A percentile compares a stretch with the other conserved stretches of the same genome.
phyloP scores from a whole-genome alignment of 1,140 invertebrate species.

The Brachionus paranguensis region DNA sequence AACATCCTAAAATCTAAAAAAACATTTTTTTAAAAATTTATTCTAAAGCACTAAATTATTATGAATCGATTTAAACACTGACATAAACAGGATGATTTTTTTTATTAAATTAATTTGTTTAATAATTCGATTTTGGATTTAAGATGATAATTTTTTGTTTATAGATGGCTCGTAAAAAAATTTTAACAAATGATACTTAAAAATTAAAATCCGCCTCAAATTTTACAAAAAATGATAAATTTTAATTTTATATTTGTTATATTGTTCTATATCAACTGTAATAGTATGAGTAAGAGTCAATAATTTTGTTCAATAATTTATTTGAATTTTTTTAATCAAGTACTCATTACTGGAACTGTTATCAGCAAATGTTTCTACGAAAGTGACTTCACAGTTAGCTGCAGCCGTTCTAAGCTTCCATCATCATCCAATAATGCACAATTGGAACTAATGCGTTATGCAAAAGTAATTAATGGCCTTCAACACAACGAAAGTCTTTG shows the following conservation, averaged over 20 bases:
- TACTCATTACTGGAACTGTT: neutral
- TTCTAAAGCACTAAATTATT: no score
- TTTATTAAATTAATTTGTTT: neutral
- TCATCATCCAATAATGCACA: neutral
- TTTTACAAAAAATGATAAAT: neutral
- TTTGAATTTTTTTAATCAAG: neutral
- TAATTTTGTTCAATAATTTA: neutral
- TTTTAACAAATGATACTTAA: neutral
- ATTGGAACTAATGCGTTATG: slow-evolving; percentile 26
- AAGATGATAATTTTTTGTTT: neutral
- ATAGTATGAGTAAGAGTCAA: neutral
- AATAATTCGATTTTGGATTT: neutral
- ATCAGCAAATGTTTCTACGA: slow-evolving; percentile 30
- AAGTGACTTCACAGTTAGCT: slow-evolving; percentile 28
- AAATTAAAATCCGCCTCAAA: neutral
- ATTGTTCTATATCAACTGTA: neutral
- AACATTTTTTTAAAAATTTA: neutral
- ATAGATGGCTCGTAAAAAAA: neutral
- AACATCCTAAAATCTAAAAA: neutral
- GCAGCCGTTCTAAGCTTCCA: slow-evolving; percentile 17
- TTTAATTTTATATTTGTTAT: neutral
- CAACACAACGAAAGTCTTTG: slow-evolving; percentile 38
- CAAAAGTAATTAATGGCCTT: slow-evolving; percentile 31
- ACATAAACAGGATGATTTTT: neutral
- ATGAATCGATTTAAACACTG: no score